Base-by-base conservation (phyloP, 2,113 vertebrate species). In the Cairina moschata region DNA sequence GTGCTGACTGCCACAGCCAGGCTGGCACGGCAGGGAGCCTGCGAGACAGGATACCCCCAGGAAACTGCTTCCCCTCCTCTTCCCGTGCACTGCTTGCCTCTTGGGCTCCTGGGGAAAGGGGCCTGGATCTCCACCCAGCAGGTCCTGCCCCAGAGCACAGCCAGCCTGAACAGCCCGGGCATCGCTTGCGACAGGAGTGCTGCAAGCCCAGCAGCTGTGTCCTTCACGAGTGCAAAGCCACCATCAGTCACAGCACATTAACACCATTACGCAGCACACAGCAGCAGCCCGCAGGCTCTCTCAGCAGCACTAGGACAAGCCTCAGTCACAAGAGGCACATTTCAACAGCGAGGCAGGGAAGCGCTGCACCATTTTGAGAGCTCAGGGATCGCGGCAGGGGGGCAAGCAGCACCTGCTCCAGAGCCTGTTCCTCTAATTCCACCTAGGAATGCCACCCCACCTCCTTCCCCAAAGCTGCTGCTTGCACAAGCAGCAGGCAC, bases 401-500 rank as follows among this genome's bases (percentile, higher is more conserved):
- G 65, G 22, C 34, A 66, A 17, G 7, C 2, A 6, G 46, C 23
- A 87, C 28, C n/a, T 2, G 2, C 54, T 55, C 46, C 52, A 11
- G 9, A 69, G 46, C 71, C 67, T 0, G 23, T 26, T 23, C 60
- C 66, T 71, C 32, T 9, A 15, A 20, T 40, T 23, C 42, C 42
- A 22, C 31, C 42, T 7, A 26, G 34, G 21, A 34, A 13, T 0
- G 1, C 13, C 68, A 23, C 31, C 36, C 48, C 15, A 6, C 2
- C 0, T n/a, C 71, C 17, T 0, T 18, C 23, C 12, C 48, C 55
- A 56, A 1, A 13, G 26, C 12, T 1, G 4, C 48, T 20, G 18
- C 44, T 66, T 18, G 59, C 2, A 11, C 4, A 0, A 54, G 32
- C 36, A 60, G 38, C 4, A 3, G 10, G 22, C 50, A 21, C 42